These are phyloP conservation scores for Dicycla oo DNA, from an alignment of 2,888 invertebrate species.

Conservation along the genomic window DNA sequence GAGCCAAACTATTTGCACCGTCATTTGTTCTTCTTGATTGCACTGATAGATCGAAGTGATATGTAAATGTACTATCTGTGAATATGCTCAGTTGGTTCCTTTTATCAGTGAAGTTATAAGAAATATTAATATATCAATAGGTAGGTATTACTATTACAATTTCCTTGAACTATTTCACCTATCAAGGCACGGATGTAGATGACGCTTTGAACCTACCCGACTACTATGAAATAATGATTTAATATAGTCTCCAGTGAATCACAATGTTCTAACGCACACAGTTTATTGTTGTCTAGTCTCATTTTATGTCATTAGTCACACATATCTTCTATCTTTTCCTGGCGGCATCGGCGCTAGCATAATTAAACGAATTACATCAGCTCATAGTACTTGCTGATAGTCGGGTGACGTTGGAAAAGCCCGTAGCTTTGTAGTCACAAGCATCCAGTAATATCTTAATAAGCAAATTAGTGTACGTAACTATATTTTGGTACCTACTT, in stretches of 20 bases:
- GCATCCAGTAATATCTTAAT: too few relatives aligned
- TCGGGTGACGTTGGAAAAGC: background rate
- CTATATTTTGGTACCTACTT: background rate
- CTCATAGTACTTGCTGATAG: background rate
- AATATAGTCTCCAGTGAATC: conserved; percentile 13
- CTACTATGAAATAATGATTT: conserved; percentile 5
- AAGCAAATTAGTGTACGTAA: too few relatives aligned
- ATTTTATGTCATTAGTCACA: conserved; percentile 25
- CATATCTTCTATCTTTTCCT: conserved; percentile 13
- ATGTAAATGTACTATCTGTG: background rate
- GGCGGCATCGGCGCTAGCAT: background rate
- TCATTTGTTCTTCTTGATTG: conserved; percentile 4
- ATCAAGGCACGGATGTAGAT: background rate
- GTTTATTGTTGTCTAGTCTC: conserved; percentile 7
- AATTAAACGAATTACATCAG: background rate
- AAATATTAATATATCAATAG: background rate
- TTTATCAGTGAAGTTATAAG: background rate
- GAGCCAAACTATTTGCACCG: background rate
- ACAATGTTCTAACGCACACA: background rate
- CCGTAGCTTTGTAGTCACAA: background rate
- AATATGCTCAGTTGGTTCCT: background rate
- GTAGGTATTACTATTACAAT: background rate
- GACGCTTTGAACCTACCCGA: background rate
- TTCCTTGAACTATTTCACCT: background rate
- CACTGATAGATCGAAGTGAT: conserved; percentile 17